Evolutionary conservation across 2,888 invertebrate genomes (phyloP).

Genomic region (Arge pagana): DNA sequence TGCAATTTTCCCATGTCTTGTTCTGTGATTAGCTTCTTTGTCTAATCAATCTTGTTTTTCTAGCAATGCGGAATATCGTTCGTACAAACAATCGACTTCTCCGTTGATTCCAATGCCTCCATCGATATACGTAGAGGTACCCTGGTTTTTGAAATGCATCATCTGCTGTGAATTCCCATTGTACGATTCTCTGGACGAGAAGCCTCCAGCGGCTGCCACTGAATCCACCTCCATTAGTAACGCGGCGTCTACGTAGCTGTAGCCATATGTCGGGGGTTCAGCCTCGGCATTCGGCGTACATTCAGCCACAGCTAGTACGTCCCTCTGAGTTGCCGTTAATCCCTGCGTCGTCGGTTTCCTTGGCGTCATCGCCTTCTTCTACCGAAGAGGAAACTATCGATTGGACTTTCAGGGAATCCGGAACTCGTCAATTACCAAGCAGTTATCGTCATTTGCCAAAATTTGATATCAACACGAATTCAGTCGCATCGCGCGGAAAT

Average conservation of each 20-base stretch:
- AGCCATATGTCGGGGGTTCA: constrained; percentile 59
- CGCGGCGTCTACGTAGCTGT: constrained; percentile 76
- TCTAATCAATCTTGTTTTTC: constrained; percentile 48
- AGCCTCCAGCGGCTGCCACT: constrained; percentile 68
- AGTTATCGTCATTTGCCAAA: too few species aligned
- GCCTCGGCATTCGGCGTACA: constrained; percentile 45
- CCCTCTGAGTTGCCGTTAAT: constrained; percentile 34
- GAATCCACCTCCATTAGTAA: constrained; percentile 74
- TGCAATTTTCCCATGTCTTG: too few species aligned
- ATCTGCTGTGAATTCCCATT: constrained; percentile 89
- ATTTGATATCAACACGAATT: too few species aligned
- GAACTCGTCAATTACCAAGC: too few species aligned
- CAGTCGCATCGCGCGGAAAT: too few species aligned
- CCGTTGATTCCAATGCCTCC: constrained; percentile 89
- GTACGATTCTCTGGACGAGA: constrained; percentile 77
- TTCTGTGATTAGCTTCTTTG: too few species aligned
- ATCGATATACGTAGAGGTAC: constrained; percentile 84
- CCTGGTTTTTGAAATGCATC: constrained; percentile 78
- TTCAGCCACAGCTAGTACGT: constrained; percentile 39
- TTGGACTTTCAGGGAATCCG: constrained; percentile 17
- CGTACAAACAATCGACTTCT: constrained; percentile 87
- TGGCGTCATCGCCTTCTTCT: constrained; percentile 13
- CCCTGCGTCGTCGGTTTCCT: constrained; percentile 17
- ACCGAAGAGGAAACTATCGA: constrained; percentile 16
- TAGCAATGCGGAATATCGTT: constrained; percentile 83